Base-by-base conservation (phyloP, 2,113 vertebrate genomes). In the Ammodytes marinus region DNA sequence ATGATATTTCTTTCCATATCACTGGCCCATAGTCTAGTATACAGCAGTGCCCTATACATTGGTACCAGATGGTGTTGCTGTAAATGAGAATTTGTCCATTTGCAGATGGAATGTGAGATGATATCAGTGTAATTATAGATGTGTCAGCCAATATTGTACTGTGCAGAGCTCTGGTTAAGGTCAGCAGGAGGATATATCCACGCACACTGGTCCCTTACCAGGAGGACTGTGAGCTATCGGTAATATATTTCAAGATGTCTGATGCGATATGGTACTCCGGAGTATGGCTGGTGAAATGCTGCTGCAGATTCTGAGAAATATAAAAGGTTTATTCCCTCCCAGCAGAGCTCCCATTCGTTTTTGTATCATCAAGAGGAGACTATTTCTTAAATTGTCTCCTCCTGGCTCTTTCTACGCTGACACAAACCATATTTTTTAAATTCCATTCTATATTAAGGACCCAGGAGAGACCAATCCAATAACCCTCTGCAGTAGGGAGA, bases 71-170 rank as follows among this genome's bases (percentile, higher is more conserved):
- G 64, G 52, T 66, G 53, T 58, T 45, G 13, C 45, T 43, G 15
- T 35, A 70, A 35, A 45, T 45, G 13, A 81, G n/a, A n/a, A 27
- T 66, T n/a, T 37, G 67, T 85, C 60, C 61, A 60, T 50, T 86
- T 80, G n/a, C n/a, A 74, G 68, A 12, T 79, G 82, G 42, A 82
- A 71, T 77, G 8, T 72, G 57, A 84, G 85, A 83, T 45, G 53
- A 78, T 83, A 83, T 78, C 64, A 39, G 27, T 65, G 42, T 79
- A 69, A 82, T 76, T 57, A 74, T 35, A 85, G 68, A 77, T 40
- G 1, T 67, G 49, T 39, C 37, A 54, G 40, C 45, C 59, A 53
- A 82, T 82, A 42, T 42, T 66, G 14, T 54, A n/a, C 37, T 60
- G 53, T 43, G 42, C 45, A 49, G 47, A 49, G 43, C 43, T 72